Evolutionary conservation across 2,888 invertebrate species (phyloP), one percentile per base, ranked within the genome.

Genomic region (Nudaria mundana): DNA sequence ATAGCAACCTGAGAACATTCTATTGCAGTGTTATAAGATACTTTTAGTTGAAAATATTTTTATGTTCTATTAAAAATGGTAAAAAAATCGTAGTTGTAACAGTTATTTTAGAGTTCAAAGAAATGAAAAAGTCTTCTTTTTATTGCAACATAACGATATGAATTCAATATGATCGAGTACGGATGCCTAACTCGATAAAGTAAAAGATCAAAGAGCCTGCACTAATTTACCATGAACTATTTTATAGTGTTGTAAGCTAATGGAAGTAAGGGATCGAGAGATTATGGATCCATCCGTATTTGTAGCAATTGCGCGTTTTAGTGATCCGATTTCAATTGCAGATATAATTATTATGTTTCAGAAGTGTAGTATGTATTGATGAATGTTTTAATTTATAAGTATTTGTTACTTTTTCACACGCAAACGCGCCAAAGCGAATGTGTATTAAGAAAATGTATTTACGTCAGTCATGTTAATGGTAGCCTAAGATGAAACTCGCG

Each of bases 201-300:
- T 35, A 45, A 44, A 51, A 40, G 43, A 54, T 43, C 54, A 45
- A 42, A 37, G 25, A 41, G 32, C 43, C 43, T 40, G 35, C 36
- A 39, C 48, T 44, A 54, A 45, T 40, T 37, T 43, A 30, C 34
- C 52, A 44, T 56, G 54, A 54, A 57, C 52, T 41, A 42, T 41
- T 36, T 43, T 32, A 37, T 41, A 52, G 44, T 40, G 40, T 35
- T 13, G 42, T 36, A 41, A 34, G 32, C n/a, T 35, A 45, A 20
- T 37, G 40, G 48, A 48, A 48, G 44, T 34, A 37, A 10, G 44
- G 41, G 42, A 45, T 40, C 45, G 43, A 22, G 39, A 55, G 52
- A 57, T 57, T 55, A 60, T 40, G 12, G 14, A 34, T 18, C 8
- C 25, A 18, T 16, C 13, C 30, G 25, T 18, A 10, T 34, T 11